phyloP scores from a whole-genome alignment of 2,888 invertebrate species.

The Folsomia manolachei region DNA sequence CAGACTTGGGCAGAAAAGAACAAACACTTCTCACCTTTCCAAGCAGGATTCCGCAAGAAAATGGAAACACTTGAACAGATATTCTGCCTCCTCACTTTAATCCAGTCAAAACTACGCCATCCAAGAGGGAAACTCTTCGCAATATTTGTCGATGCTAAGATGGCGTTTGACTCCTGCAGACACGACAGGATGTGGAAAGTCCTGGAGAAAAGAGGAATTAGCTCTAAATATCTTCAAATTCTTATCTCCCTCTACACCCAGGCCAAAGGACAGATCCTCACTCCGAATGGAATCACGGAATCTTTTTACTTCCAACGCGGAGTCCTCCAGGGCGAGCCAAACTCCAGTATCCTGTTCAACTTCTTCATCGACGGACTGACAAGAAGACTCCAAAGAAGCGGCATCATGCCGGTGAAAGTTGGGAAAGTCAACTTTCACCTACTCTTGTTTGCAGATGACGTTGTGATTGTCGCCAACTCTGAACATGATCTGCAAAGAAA shows the following conservation, averaged over 20 bases:
- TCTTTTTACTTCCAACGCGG: neutral
- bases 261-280: neutral
- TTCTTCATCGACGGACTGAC: neutral
- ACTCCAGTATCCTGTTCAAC: neutral
- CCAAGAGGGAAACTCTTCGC: constrained; percentile 9
- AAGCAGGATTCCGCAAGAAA: constrained; percentile 15
- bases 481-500: constrained; percentile 12
- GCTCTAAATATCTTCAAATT: neutral
- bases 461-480: neutral
- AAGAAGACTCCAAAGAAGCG: neutral
- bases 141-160: constrained; percentile 10
- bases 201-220: neutral
- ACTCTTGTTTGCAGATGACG: constrained; percentile 19
- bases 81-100: constrained; percentile 2
- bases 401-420: neutral
- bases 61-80: constrained; percentile 13
- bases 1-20: constrained; percentile 17
- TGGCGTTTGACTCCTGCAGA: constrained; percentile 15
- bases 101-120: neutral
- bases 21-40: constrained; percentile 13
- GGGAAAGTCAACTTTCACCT: neutral
- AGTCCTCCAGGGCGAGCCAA: neutral
- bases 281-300: neutral
- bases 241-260: neutral
- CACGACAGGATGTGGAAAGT: constrained; percentile 6